Evolutionary conservation across 2,113 vertebrate genomes (phyloP), one percentile per base, ranked within the genome.

Genomic region (Syngnathus scovelli): DNA sequence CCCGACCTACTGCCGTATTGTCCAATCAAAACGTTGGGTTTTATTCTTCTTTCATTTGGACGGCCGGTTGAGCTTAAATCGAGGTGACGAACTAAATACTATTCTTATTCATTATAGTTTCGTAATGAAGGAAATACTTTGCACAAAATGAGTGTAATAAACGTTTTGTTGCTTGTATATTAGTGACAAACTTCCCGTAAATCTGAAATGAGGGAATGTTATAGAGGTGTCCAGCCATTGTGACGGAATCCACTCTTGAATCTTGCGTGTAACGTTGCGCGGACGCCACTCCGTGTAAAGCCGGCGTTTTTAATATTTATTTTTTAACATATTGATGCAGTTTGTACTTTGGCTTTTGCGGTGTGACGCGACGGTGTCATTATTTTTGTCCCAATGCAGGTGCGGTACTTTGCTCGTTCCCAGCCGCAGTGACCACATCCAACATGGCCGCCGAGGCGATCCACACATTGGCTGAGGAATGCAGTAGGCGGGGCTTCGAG

Each of bases 401-500:
- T 61, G 9, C 49, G 19, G 59, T 41, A 61, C 38, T 21, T 33
- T 23, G 39, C 7, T 7, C 23, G 4, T 21, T 54, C 51, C 10
- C 19, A 6, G 21, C 51, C 51, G 51, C 37, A 61, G 6, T 44
- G 61, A 43, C 74, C 83, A 75, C 87, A 84, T 79, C 58, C 88
- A 88, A 88, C 7, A 90, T 90, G 90, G 80, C 89, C 76, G 82
- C 70, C 65, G 36, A 18, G 44, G 54, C 62, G 71, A 56, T 71
- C 72, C 88, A 84, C 88, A 84, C 78, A 67, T 84, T 77, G 39
- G 76, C 78, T 82, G 66, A 66, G 86, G 87, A 87, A 90, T 89
- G 87, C 78, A 78, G 90, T 89, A 85, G 91, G 91, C 91, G 91
- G 89, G 90, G 90, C 83, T 67, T 84, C 77, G 70, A 76, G 76